Evolutionary conservation across 2,888 invertebrate species (phyloP).

Genomic region (Acronicta aceris): DNA sequence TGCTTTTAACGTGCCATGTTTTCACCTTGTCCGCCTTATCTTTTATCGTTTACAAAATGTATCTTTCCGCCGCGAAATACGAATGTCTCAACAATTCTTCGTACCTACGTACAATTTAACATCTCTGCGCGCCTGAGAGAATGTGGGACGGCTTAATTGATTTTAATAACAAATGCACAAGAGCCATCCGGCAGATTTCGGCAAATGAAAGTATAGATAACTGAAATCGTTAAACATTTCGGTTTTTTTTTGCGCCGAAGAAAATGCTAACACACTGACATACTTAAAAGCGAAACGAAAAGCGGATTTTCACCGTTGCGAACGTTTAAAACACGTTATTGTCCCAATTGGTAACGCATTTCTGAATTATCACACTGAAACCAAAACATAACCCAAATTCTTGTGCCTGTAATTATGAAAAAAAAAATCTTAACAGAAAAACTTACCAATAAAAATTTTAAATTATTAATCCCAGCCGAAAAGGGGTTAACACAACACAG

Average conservation of each 20-base stretch:
- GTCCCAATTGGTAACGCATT: constrained; percentile 70
- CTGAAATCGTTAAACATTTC: constrained; percentile 29
- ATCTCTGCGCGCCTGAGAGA: constrained; percentile 30
- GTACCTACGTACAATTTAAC: constrained; percentile 31
- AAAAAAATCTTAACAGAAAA: constrained; percentile 21
- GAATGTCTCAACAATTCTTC: constrained; percentile 35
- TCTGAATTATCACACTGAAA: constrained; percentile 71
- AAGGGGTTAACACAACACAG: constrained; percentile 80
- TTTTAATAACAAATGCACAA: constrained; percentile 41
- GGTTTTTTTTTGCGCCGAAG: constrained; percentile 42
- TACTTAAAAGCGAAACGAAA: constrained; percentile 67
- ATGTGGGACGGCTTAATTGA: constrained; percentile 56
- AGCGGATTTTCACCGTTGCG: constrained; percentile 70
- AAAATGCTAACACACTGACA: constrained; percentile 70
- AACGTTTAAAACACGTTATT: constrained; percentile 72
- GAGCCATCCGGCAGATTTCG: constrained; percentile 37
- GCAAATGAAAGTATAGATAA: constrained; percentile 45
- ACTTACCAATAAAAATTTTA: constrained; percentile 60
- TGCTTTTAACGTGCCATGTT: constrained; percentile 63
- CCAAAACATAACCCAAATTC: constrained; percentile 76
- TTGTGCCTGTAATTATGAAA: constrained; percentile 30
- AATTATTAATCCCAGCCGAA: constrained; percentile 63
- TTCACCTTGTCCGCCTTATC: constrained; percentile 63
- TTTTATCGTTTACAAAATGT: constrained; percentile 56
- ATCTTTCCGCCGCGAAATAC: constrained; percentile 43